A percentile compares a stretch with the other conserved stretches of the same genome.
Conservation (phyloP, 2,888 invertebrate genomes). For the Polydrusus tereticollis region DNA sequence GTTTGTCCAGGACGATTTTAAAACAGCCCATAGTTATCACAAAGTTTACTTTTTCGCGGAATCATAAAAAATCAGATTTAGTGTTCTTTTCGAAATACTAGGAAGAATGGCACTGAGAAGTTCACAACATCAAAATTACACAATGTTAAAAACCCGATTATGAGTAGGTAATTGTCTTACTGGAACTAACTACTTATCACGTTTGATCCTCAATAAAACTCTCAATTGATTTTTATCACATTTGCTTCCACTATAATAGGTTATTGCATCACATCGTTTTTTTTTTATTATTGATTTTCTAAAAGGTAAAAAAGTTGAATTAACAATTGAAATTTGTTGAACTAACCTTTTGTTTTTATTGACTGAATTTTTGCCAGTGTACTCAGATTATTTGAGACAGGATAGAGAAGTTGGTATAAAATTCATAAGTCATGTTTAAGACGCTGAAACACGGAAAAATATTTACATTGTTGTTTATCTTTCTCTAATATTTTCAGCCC, state of each 20-base stretch:
- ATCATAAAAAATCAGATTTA: neutral
- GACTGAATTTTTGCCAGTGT: neutral
- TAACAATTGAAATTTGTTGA: neutral
- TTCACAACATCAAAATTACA: neutral
- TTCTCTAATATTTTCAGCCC: no score
- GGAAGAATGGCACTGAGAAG: neutral
- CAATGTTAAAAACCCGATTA: no score
- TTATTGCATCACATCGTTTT: neutral
- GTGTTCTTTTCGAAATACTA: neutral
- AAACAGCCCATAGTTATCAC: slow-evolving; percentile 36
- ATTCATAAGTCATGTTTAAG: no score
- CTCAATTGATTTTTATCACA: neutral
- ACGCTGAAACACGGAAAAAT: no score
- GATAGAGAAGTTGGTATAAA: no score
- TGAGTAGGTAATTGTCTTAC: no score
- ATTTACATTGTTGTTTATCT: no score
- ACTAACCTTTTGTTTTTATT: neutral
- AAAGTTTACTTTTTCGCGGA: neutral
- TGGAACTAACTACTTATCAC: no score
- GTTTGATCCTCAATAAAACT: neutral
- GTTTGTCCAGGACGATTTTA: slow-evolving; percentile 31
- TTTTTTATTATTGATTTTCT: neutral
- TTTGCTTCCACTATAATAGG: neutral
- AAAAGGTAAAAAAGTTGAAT: neutral
- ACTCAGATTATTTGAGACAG: no score